Base-by-base conservation (phyloP, 2,797 vertebrate genomes). In the Huso huso region DNA sequence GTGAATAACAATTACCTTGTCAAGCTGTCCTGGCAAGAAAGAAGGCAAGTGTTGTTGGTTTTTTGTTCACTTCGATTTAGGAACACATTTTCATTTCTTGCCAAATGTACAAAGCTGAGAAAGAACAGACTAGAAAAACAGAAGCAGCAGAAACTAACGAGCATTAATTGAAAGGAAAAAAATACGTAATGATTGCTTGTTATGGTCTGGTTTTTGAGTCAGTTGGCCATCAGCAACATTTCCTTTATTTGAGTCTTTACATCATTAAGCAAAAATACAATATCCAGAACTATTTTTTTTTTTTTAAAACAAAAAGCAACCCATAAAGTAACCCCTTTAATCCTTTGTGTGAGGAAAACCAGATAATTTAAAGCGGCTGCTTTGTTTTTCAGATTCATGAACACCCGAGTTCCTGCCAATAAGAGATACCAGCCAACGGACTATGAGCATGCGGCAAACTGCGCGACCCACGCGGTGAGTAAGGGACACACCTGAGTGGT, bases 371-470 rank as follows among this genome's bases (percentile, higher is more conserved):
- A n/a, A 58, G 2, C 6, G 68, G 9, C 66, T 66, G 52, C 73
- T 9, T 81, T 71, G 77, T 74, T 82, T 64, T 71, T 53, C 71
- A 98, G 95, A 86, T 97, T 94, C 81, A 97, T 96, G 95, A 97
- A 98, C 77, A 89, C 87, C 78, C 89, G 94, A 10, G 95, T 93
- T 10, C 94, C 95, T 0, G 77, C 92, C 77, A 92, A 92, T 83
- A 80, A 89, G 85, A 82, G 95, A 78, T 98, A 97, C 85, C 94
- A 93, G 77, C 95, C 95, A 1, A 98, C 95, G 0, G 94, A 96
- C 51, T 97, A 96, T 0, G 95, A 97, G 72, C 95, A 98, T 0
- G 95, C 91, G 0, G 95, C 95, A 0, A 97, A 97, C 86, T 96
- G 93, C 74, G 93, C 92, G 75, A 97, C 94, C 3, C 95, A 97